Conservation (phyloP, 2,888 invertebrate genomes). For the Folsomia candida region DNA sequence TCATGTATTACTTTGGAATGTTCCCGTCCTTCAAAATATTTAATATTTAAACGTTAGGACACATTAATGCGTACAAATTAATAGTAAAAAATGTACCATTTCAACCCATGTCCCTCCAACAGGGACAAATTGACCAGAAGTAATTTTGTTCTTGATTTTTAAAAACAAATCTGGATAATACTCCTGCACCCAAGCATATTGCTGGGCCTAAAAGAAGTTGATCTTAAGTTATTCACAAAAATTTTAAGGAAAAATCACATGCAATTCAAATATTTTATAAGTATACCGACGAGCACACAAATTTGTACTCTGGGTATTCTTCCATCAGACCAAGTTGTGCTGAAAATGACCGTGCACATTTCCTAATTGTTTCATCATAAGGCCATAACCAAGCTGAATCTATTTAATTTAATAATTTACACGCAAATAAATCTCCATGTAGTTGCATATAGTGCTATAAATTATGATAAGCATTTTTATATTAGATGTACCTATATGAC, state of each 20-base stretch:
- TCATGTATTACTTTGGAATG: conserved; percentile 51
- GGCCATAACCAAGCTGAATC: conserved; percentile 59
- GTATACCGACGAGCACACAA: conserved; percentile 56
- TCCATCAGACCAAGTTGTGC: conserved; percentile 57
- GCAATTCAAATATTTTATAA: background rate
- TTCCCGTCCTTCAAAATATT: too few species aligned
- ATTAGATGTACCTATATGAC: conserved; percentile 58
- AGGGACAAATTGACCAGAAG: conserved; percentile 56
- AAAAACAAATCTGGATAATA: conserved; percentile 56
- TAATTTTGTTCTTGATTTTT: conserved; percentile 54
- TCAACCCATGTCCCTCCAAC: conserved; percentile 60
- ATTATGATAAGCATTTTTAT: too few species aligned
- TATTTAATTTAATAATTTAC: too few species aligned
- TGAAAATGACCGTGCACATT: conserved; percentile 58
- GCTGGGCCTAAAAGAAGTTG: conserved; percentile 55
- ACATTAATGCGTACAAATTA: too few species aligned
- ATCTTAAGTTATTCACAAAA: background rate
- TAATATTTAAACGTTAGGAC: too few species aligned
- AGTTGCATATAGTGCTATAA: too few species aligned
- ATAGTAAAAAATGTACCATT: too few species aligned
- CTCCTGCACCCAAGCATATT: conserved; percentile 58
- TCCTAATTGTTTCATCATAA: conserved; percentile 57
- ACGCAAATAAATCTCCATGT: too few species aligned
- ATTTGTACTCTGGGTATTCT: conserved; percentile 55
- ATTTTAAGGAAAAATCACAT: background rate